Percentiles rank a stretch among this genome's conserved stretches.
Conservation (phyloP, 2,797 vertebrate species). For the Limosa lapponica region DNA sequence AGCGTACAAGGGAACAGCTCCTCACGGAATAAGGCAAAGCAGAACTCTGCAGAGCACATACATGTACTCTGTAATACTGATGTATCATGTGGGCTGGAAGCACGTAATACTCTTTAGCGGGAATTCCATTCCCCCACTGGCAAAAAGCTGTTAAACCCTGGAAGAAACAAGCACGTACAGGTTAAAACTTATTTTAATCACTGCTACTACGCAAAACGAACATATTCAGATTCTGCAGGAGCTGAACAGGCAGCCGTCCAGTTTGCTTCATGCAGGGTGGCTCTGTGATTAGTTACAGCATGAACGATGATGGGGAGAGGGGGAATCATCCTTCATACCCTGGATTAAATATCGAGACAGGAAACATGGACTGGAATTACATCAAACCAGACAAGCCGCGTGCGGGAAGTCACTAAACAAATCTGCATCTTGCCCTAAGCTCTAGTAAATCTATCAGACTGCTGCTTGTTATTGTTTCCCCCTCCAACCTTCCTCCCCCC, state of each 20-base stretch:
- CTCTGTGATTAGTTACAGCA: slow-evolving; percentile 36
- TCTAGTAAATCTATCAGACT: slow-evolving; percentile 60
- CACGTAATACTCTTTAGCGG: background rate
- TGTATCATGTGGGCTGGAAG: background rate
- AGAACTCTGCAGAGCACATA: background rate
- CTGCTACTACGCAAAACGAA: background rate
- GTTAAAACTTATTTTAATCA: background rate
- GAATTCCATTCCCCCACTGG: background rate
- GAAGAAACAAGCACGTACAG: background rate
- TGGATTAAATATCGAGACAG: slow-evolving; percentile 54
- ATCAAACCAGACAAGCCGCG: slow-evolving; percentile 22
- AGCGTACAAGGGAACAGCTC: background rate
- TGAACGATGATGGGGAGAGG: background rate
- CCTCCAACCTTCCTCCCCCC: background rate
- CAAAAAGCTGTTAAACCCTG: background rate
- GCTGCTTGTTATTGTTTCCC: slow-evolving; percentile 31
- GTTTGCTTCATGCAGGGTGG: slow-evolving; percentile 2
- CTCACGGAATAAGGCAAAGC: background rate
- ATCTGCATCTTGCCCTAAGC: slow-evolving; percentile 62
- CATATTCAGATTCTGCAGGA: background rate
- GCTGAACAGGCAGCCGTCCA: slow-evolving; percentile 51
- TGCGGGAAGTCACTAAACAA: slow-evolving; percentile 22
- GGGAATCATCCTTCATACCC: slow-evolving; percentile 16
- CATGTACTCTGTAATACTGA: background rate
- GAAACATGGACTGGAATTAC: slow-evolving; percentile 52